These are phyloP conservation scores for Prinia subflava DNA, from an alignment of 2,113 vertebrate genomes.

Conservation along the genomic window DNA sequence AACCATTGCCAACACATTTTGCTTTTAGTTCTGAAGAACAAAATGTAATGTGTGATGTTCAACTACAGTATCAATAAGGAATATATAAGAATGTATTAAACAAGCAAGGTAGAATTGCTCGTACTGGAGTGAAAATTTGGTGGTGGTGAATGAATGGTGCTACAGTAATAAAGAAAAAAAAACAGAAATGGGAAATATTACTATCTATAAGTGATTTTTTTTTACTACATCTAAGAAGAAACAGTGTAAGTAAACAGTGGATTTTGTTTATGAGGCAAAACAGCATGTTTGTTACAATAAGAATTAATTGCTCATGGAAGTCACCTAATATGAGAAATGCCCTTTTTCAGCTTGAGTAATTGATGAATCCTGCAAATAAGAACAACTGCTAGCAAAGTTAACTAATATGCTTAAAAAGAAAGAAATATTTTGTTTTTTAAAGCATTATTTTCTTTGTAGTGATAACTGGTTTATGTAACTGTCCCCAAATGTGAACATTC, in stretches of 20 bases:
- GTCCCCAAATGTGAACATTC: background rate
- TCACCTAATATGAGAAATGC: background rate
- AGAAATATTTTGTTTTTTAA: background rate
- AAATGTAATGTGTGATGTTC: background rate
- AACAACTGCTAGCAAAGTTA: background rate
- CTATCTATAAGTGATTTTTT: background rate
- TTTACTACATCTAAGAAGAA: background rate
- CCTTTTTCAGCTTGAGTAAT: background rate
- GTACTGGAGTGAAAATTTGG: background rate
- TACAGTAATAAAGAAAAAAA: background rate
- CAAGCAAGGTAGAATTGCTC: background rate
- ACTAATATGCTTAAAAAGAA: conserved; percentile 1
- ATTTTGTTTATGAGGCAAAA: background rate
- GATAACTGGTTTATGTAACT: conserved; percentile 14
- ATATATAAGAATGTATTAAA: background rate
- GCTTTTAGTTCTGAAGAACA: conserved; percentile 2
- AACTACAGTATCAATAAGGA: background rate
- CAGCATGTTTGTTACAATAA: background rate
- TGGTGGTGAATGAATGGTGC: background rate
- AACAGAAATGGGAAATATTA: background rate
- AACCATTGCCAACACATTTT: background rate
- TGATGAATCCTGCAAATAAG: background rate
- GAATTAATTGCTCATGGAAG: background rate
- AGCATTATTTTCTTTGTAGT: conserved; percentile 16
- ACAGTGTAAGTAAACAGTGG: background rate